These are phyloP conservation scores for Aspidoscelis tigris DNA, from an alignment of 2,113 vertebrate species.

Conservation along the genomic window DNA sequence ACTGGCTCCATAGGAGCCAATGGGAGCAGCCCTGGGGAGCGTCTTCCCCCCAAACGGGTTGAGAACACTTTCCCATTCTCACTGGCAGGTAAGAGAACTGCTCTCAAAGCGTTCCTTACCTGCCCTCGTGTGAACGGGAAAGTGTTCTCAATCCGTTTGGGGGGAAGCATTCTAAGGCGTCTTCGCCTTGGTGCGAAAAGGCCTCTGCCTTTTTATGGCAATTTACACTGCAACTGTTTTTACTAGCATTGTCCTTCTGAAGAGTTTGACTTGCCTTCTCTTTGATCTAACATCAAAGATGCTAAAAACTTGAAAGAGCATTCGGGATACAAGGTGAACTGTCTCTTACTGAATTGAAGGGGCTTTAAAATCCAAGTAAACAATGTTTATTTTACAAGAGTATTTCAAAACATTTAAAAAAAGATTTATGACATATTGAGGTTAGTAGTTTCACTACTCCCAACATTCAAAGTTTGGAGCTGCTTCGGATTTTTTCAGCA, in stretches of 20 bases:
- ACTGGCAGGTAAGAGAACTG: too few relatives aligned
- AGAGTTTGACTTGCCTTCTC: background rate
- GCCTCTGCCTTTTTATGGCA: background rate
- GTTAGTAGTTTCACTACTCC: slow-evolving; percentile 4
- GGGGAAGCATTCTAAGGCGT: too few relatives aligned
- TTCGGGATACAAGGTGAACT: slow-evolving; percentile 40
- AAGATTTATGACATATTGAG: slow-evolving; percentile 11
- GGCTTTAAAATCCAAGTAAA: slow-evolving; percentile 7
- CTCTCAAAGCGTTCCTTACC: too few relatives aligned
- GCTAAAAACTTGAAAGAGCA: background rate
- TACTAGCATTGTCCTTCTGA: slow-evolving; percentile 46
- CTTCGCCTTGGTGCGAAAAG: too few relatives aligned
- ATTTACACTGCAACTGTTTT: slow-evolving; percentile 22
- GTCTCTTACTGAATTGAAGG: slow-evolving; percentile 8
- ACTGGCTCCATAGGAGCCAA: too few relatives aligned
- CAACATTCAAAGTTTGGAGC: background rate
- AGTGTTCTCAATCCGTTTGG: too few relatives aligned
- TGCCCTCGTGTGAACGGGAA: too few relatives aligned
- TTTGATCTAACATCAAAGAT: slow-evolving; percentile 60
- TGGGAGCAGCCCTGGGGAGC: too few relatives aligned
- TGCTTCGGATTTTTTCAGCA: background rate
- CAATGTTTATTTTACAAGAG: slow-evolving; percentile 6
- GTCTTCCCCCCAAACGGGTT: too few relatives aligned
- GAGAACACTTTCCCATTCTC: too few relatives aligned
- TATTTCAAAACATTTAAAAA: background rate